Evolutionary conservation across 2,888 invertebrate species (phyloP).

Genomic region (Luperina nickerlii): DNA sequence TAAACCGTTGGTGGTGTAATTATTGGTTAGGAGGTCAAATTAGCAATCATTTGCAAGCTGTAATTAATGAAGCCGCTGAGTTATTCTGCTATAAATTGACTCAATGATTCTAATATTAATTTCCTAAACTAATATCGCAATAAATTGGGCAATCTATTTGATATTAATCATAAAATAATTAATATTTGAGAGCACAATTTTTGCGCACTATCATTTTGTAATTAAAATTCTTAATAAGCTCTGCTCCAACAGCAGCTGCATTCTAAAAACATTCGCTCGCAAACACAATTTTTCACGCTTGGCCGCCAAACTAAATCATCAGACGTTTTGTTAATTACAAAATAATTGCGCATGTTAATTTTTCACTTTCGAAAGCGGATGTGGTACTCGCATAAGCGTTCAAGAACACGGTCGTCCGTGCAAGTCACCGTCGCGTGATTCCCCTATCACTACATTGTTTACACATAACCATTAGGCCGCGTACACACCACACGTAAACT

Average conservation of each 20-base stretch:
- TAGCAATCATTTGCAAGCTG: constrained; percentile 66
- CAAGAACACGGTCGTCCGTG: constrained; percentile 73
- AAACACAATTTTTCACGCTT: constrained; percentile 40
- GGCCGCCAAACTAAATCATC: constrained; percentile 32
- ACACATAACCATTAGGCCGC: constrained; percentile 74
- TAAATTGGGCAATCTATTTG: neutral
- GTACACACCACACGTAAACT: neutral
- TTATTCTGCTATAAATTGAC: constrained; percentile 43
- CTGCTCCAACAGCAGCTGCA: neutral
- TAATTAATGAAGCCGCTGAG: constrained; percentile 59
- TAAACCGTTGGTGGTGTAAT: constrained; percentile 68
- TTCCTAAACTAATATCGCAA: constrained; percentile 6
- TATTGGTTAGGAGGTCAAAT: constrained; percentile 69
- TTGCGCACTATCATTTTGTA: neutral
- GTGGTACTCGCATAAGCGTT: constrained; percentile 65
- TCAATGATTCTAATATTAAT: constrained; percentile 14
- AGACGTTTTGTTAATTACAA: constrained; percentile 63
- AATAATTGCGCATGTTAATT: constrained; percentile 77
- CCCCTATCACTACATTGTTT: constrained; percentile 83
- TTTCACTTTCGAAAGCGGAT: constrained; percentile 78
- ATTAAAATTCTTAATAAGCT: constrained; percentile 24
- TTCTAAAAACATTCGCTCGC: constrained; percentile 17
- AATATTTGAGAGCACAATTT: constrained; percentile 14
- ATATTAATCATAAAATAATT: constrained; percentile 8
- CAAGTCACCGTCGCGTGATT: constrained; percentile 86